Evolutionary conservation across 2,888 invertebrate genomes (phyloP), one percentile per base, ranked within the genome.

Genomic region (Amphipoea oculea): DNA sequence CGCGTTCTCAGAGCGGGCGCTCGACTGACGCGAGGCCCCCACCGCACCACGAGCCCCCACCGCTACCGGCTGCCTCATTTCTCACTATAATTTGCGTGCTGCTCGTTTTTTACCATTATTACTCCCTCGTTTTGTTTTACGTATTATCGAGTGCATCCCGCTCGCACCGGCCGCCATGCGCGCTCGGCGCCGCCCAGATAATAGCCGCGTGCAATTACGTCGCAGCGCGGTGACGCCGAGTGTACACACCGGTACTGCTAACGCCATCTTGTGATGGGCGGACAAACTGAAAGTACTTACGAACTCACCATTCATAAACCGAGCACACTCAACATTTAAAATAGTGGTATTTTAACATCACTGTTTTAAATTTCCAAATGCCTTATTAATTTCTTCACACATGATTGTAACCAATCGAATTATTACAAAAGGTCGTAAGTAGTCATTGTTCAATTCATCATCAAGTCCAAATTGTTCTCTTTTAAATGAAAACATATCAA

Each of bases 141-240:
- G 96, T 96, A 96, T 96, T 96, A 96, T 96, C 96, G 96, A 96
- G 96, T 96, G 96, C 97, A 97, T 96, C 97, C 97, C 96, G 97
- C 96, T 97, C 96, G 95, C 97, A 96, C 96, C 94, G 96, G 95
- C 96, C 95, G 96, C 96, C 96, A 96, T 96, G 96, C 96, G 94
- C 96, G 94, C 89, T 90, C 94, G 95, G 95, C 95, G 95, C 96
- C 97, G 96, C 97, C 97, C 97, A 96, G 95, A 96, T 97, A 96
- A 97, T 97, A 96, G 96, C 95, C 91, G 92, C 93, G 91, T 93
- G 96, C 96, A 96, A 96, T 96, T 96, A 97, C 97, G 84, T 86
- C 88, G 89, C 88, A 91, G 91, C 88, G 91, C 91, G 89, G 88
- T 85, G 90, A 91, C 91, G 88, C 80, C 83, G 74, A 78, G 67